These are phyloP conservation scores for Gobio gobio DNA, from an alignment of 2,113 vertebrate genomes.

Conservation along the genomic window DNA sequence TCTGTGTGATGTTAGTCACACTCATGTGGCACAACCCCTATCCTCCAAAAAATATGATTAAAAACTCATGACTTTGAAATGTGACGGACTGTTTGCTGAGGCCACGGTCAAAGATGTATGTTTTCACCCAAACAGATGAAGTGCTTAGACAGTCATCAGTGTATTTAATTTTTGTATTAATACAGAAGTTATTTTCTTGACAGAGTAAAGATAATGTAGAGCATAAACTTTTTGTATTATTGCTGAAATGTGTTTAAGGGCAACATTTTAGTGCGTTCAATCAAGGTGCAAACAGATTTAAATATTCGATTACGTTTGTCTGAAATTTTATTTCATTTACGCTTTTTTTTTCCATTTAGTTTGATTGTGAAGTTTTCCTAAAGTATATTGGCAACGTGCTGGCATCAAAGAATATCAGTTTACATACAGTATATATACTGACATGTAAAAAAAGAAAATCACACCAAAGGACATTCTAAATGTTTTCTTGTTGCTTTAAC, in stretches of 20 bases:
- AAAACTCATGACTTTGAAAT: constrained; percentile 79
- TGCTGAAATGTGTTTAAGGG: constrained; percentile 91
- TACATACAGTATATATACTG: constrained; percentile 86
- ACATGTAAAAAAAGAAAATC: constrained; percentile 94
- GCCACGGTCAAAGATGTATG: constrained; percentile 69
- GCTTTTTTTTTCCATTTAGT: constrained; percentile 72
- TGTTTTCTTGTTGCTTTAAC: constrained; percentile 99
- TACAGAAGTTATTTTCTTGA: constrained; percentile 96
- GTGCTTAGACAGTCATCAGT: constrained; percentile 84
- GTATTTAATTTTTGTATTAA: constrained; percentile 92
- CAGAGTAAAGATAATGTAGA: constrained; percentile 81
- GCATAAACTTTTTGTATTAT: constrained; percentile 92
- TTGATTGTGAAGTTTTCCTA: constrained; percentile 90
- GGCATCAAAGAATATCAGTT: constrained; percentile 98
- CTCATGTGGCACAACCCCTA: constrained; percentile 86
- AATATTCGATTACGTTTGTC: constrained; percentile 71
- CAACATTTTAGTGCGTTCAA: constrained; percentile 86
- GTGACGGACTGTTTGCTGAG: constrained; percentile 70
- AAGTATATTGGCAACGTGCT: constrained; percentile 90
- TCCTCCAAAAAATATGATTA: constrained; percentile 52
- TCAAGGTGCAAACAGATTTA: constrained; percentile 74
- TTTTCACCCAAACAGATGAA: constrained; percentile 78
- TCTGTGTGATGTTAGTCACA: constrained; percentile 87
- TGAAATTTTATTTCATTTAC: constrained; percentile 65
- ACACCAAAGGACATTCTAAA: constrained; percentile 99